Evolutionary conservation across 2,888 invertebrate species (phyloP), one percentile per base, ranked within the genome.

Genomic region (Chrysolina oricalcia): DNA sequence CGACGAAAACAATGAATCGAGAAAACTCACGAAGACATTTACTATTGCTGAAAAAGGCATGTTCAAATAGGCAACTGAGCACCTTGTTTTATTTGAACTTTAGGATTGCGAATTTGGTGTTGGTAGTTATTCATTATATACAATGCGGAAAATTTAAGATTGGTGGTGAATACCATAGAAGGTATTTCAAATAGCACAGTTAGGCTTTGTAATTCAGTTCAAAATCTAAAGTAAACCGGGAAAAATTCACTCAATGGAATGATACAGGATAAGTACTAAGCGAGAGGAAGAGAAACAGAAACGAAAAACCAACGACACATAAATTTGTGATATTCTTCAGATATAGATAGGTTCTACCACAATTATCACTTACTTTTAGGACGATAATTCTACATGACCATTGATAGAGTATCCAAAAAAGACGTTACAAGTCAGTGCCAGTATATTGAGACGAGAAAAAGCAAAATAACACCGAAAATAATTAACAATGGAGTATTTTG

Each of bases 11-110:
- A 72, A 72, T 43, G 35, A 64, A 69, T 27, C 15, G 48, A 64
- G 46, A 43, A 46, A 70, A 56, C 46, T 66, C 56, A 71, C 71
- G 27, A 64, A 69, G 11, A 76, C 70, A 73, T 65, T 63, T 66
- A 70, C 72, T 75, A 72, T 72, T 73, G 70, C 70, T 76, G 53
- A 62, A 70, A 62, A 76, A 76, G 73, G 70, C 73, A 70, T 73
- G 67, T 73, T 76, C 73, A 68, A 76, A 70, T 13, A 63, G 70
- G 67, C 53, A 35, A 40, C 70, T 17, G 48, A 27, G 23, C 68
- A 23, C 48, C 67, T 68, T 5, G 13, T 68, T 68, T 68, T 53
- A 68, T 68, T 68, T 53, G 53, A 70, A 70, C 70, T 48, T 65
- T 59, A 46, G n/a, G 43, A 65, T 70, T 62, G 65, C 72, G 50